phyloP scores from a whole-genome alignment of 2,888 invertebrate genomes.

The Amblyjoppa fuscipennis region DNA sequence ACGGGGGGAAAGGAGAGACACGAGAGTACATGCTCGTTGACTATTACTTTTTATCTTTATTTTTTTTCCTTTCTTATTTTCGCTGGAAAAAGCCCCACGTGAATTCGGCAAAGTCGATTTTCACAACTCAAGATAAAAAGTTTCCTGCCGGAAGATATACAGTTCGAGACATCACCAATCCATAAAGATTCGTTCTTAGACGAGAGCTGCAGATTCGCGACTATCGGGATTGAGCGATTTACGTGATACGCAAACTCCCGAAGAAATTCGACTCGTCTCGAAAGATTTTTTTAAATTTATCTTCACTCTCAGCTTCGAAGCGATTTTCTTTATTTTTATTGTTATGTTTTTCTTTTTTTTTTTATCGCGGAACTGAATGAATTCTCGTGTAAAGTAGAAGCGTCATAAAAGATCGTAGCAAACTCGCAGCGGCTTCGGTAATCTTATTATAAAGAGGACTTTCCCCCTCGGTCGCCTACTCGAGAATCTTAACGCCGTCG shows the following conservation, averaged over 20 bases:
- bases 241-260: neutral
- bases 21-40: constrained; percentile 14
- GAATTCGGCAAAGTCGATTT: constrained; percentile 61
- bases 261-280: constrained; percentile 7
- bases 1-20: constrained; percentile 28
- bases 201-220: constrained; percentile 14
- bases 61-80: constrained; percentile 8
- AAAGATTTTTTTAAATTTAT: neutral
- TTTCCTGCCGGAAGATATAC: neutral
- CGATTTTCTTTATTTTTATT: neutral
- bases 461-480: neutral
- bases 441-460: constrained; percentile 9
- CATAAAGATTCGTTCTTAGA: neutral
- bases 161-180: neutral
- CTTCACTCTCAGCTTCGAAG: constrained; percentile 3
- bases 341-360: neutral
- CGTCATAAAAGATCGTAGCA: constrained; percentile 20
- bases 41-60: constrained; percentile 29
- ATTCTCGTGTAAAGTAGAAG: constrained; percentile 6
- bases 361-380: neutral
- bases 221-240: constrained; percentile 27
- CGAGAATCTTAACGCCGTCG: constrained; percentile 26
- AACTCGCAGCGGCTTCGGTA: neutral
- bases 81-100: constrained; percentile 16
- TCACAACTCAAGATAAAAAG: constrained; percentile 46